Conservation (phyloP, 2,797 vertebrate genomes). For the Melanogrammus aeglefinus region DNA sequence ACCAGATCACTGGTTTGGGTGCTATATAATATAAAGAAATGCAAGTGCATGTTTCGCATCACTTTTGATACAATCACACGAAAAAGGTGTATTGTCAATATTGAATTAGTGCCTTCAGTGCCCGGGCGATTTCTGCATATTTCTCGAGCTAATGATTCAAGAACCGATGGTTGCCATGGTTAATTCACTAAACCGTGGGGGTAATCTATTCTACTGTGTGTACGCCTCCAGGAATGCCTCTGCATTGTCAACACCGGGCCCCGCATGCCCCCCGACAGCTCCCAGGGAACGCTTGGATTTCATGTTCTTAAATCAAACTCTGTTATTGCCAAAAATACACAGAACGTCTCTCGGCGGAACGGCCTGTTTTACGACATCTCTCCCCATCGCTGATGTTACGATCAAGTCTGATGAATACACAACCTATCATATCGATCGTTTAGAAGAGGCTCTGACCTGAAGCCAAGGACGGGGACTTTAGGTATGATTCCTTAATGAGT, state of each 20-base stretch:
- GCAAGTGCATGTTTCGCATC: too few species aligned
- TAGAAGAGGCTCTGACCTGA: too few species aligned
- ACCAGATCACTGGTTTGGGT: neutral
- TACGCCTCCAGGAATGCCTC: conserved; percentile 46
- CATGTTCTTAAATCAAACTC: conserved; percentile 38
- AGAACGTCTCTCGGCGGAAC: conserved; percentile 32
- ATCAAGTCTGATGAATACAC: too few species aligned
- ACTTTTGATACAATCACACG: neutral
- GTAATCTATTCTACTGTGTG: conserved; percentile 20
- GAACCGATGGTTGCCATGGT: conserved; percentile 46
- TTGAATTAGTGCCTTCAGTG: neutral
- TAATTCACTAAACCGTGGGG: conserved; percentile 21
- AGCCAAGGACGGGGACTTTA: too few species aligned
- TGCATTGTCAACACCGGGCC: conserved; percentile 29
- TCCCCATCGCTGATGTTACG: neutral
- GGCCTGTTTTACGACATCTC: conserved; percentile 12
- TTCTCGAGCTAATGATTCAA: neutral
- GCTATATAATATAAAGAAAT: neutral
- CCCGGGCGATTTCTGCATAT: neutral
- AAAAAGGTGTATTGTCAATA: neutral
- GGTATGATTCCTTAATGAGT: too few species aligned
- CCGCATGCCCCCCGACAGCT: conserved; percentile 34
- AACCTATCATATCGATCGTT: too few species aligned
- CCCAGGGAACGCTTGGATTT: conserved; percentile 48
- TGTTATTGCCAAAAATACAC: conserved; percentile 47